Conservation (phyloP, 2,113 vertebrate genomes). For the Microcebus murinus region DNA sequence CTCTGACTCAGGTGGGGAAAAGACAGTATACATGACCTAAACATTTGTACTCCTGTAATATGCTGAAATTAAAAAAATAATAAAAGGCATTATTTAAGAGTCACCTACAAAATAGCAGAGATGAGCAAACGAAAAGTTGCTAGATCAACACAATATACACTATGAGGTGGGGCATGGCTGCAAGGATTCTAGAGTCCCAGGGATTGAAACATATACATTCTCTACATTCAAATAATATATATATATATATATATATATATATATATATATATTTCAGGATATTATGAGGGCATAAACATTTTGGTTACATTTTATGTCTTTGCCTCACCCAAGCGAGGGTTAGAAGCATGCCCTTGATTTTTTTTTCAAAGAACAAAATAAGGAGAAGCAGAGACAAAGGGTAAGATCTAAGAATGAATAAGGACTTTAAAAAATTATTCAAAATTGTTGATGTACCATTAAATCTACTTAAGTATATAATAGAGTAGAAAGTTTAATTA, state of each 20-base stretch:
- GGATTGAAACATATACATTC: neutral
- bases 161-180: neutral
- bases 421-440: neutral
- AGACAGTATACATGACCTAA: no score
- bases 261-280: no score
- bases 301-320: no score
- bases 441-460: neutral
- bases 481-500: neutral
- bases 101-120: neutral
- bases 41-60: no score
- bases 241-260: neutral
- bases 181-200: rapidly evolving
- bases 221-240: neutral
- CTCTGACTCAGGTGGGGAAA: no score
- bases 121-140: neutral
- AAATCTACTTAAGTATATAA: neutral
- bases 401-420: neutral
- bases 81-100: neutral
- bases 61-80: no score
- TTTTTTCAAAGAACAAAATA: neutral
- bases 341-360: no score
- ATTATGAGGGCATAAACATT: no score
- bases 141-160: neutral
- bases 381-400: neutral
- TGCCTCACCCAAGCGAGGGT: no score